Base-by-base conservation (phyloP, 2,888 invertebrate genomes). In the Eulithis prunata region DNA sequence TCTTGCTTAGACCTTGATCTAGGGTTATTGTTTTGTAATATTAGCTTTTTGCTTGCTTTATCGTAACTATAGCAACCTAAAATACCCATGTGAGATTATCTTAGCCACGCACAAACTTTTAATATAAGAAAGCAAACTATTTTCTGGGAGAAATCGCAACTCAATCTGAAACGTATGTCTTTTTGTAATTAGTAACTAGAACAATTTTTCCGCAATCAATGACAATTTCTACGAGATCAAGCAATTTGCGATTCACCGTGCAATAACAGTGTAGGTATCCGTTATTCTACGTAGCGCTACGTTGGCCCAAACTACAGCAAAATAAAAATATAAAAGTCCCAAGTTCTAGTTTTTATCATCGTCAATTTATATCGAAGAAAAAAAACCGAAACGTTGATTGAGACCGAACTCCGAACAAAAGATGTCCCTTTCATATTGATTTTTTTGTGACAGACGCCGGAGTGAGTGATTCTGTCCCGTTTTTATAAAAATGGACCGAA, bases 201-300 rank as follows among this genome's bases (percentile, higher is more conserved):
- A 70, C 73, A 60, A 69, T 66, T 71, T 68, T 71, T 70, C 70
- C 66, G 71, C 70, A 70, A 68, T 70, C 64, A 69, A 64, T 67
- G 69, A 43, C 71, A 51, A 69, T 69, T 65, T 62, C 68, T 64
- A 62, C 64, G 58, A 66, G 64, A 70, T 64, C 45, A 52, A 55
- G 51, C 62, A 67, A 67, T 67, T 67, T 56, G 57, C 62, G 43
- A 67, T 67, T 66, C 58, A 61, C 55, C 56, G 57, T 62, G 57
- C 53, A 63, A 51, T 61, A 57, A 62, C 62, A 57, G 41, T 47
- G 36, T 8, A 28, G 56, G 21, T 21, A 21, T 14, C 69, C 71
- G 71, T 71, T 71, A 71, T 59, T 62, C 67, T 67, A 60, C 67
- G 54, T 59, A 62, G 59, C 62, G 58, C 43, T 55, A 53, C 45